Base-by-base conservation (phyloP, 2,888 invertebrate species). In the Tenthredo scrophulariae region DNA sequence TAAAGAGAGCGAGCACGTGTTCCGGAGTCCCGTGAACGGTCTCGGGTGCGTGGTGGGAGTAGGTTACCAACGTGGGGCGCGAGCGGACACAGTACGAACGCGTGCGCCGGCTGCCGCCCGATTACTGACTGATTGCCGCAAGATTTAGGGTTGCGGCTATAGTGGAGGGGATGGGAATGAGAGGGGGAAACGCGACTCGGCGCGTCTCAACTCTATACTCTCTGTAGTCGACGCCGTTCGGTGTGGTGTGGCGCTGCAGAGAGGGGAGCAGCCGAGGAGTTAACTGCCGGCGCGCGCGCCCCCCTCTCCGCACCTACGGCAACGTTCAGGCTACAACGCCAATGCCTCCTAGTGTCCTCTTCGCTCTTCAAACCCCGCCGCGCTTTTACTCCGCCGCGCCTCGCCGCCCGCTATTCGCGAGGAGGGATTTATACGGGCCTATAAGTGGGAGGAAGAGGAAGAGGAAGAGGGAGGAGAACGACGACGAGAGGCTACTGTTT, bases 81-180 rank as follows among this genome's bases (percentile, higher is more conserved):
- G 87, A 86, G 86, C 86, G 87, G 43, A 79, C 84, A 84, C 84
- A 79, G 80, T 50, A 79, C 65, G 77, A 84, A 75, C 84, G 86
- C 82, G 72, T 83, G 86, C 89, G 89, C 89, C 90, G 90, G 90
- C 90, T 90, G 90, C 90, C 91, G 90, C 90, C 90, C 91, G 90
- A 89, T 90, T 89, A 90, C 90, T 89, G 90, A 90, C 91, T 91
- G 90, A 90, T 91, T 90, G 90, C 90, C 90, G 90, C 90, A 89
- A 90, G 90, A 90, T 90, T 90, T 90, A 90, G 90, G 90, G 89
- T 89, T 80, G 80, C 80, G 62, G 80, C 77, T 77, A 29, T 50
- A 18, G 80, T 80, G 80, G 89, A 86, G 85, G 86, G 87, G 87
- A 86, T 87, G 86, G 86, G 86, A 85, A 84, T 18, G 82, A 46